Conservation (phyloP, 2,888 invertebrate genomes). For the Parascotia fuliginaria region DNA sequence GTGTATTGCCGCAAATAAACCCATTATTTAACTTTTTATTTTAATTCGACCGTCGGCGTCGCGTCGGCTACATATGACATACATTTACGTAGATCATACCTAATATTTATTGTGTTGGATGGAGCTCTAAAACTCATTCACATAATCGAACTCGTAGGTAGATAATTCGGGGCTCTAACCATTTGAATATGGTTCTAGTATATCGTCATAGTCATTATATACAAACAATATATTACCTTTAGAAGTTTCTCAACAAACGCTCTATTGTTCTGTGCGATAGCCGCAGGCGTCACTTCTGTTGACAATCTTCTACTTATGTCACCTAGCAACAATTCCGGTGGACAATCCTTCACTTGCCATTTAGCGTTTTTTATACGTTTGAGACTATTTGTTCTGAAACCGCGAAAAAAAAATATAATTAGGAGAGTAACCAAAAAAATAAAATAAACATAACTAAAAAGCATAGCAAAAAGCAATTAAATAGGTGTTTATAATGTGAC, state of each 20-base stretch:
- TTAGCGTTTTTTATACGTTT: conserved; percentile 87
- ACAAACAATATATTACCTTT: conserved; percentile 88
- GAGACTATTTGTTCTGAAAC: conserved; percentile 84
- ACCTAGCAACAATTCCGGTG: conserved; percentile 79
- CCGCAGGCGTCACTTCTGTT: conserved; percentile 92
- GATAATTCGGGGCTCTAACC: too few species aligned
- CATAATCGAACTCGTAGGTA: too few species aligned
- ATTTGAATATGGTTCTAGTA: too few species aligned
- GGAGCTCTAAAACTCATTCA: too few species aligned
- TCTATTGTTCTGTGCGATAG: conserved; percentile 98
- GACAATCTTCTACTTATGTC: conserved; percentile 84
- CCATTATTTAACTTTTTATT: too few species aligned
- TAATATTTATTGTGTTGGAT: too few species aligned
- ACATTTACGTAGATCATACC: too few species aligned
- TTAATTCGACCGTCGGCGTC: too few species aligned
- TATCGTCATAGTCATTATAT: neutral
- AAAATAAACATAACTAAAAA: neutral
- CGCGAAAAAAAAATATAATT: conserved; percentile 21
- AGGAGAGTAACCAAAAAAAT: neutral
- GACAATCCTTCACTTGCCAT: conserved; percentile 88
- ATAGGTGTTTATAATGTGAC: neutral
- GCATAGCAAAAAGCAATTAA: conserved; percentile 16
- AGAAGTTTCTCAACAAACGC: conserved; percentile 98
- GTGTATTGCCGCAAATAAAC: too few species aligned
- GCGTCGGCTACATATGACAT: too few species aligned